Conservation (phyloP, 2,113 vertebrate species). For the Rhea americana region DNA sequence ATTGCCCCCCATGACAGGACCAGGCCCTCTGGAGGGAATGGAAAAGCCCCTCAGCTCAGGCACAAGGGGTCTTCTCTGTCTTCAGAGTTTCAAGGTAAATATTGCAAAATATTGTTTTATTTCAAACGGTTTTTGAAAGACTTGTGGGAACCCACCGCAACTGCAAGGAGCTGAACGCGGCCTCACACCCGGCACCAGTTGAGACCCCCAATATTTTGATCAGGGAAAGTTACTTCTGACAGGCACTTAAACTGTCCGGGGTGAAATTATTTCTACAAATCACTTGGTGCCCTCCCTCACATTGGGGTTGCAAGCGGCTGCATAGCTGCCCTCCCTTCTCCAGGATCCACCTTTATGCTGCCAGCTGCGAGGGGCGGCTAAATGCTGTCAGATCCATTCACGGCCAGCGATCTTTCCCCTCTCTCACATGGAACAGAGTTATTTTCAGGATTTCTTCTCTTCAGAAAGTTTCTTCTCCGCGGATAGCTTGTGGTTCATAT, state of each 20-base stretch:
- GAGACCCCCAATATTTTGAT: neutral
- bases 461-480: neutral
- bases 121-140: neutral
- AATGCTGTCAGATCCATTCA: too few species aligned
- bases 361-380: neutral
- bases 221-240: neutral
- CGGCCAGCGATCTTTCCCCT: neutral
- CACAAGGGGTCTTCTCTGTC: fast-evolving
- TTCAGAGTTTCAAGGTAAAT: neutral
- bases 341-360: neutral
- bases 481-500: fast-evolving
- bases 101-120: neutral
- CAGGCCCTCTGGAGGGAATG: fast-evolving
- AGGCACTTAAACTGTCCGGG: neutral
- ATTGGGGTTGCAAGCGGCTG: neutral
- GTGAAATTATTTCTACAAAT: conserved; percentile 7
- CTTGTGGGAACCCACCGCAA: fast-evolving
- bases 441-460: neutral
- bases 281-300: neutral
- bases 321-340: neutral
- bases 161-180: neutral
- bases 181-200: neutral
- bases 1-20: neutral
- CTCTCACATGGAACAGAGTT: fast-evolving
- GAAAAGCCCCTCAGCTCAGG: neutral